Evolutionary conservation across 2,797 vertebrate genomes (phyloP).

Genomic region (Phataginus tetradactyla): DNA sequence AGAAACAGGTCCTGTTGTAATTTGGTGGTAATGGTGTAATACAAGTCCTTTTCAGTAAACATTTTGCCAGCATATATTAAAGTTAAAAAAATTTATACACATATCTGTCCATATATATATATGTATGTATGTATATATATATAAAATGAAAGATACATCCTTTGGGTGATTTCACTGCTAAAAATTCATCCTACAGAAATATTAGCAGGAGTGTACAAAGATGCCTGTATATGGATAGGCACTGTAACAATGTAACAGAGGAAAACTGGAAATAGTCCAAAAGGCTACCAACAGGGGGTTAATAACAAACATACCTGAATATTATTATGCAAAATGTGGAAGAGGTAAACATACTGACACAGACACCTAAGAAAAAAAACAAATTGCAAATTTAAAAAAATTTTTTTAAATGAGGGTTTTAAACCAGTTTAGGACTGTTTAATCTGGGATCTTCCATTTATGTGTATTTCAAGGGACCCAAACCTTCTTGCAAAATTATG

Average conservation of each 20-base stretch:
- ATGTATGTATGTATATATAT: neutral
- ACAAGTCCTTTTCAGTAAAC: neutral
- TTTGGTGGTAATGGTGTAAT: neutral
- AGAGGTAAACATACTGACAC: neutral
- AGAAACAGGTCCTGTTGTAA: neutral
- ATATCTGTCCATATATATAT: neutral
- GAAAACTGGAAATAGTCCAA: neutral
- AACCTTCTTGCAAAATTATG: neutral
- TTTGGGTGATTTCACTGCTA: constrained; percentile 17
- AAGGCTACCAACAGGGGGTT: neutral
- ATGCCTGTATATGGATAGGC: neutral
- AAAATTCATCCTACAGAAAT: constrained; percentile 33
- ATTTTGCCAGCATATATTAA: neutral
- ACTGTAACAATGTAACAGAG: neutral
- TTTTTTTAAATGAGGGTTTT: neutral
- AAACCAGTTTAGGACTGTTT: neutral
- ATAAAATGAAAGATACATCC: neutral
- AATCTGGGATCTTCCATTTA: constrained; percentile 29
- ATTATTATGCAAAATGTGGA: neutral
- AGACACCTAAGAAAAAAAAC: neutral
- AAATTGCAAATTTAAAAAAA: neutral
- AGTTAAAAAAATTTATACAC: neutral
- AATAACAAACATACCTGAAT: neutral
- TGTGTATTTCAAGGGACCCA: neutral
- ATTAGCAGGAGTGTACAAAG: neutral